Evolutionary conservation across 1,140 invertebrate species (phyloP), one percentile per base, ranked within the genome.

Genomic region (Harpegnathos saltator): DNA sequence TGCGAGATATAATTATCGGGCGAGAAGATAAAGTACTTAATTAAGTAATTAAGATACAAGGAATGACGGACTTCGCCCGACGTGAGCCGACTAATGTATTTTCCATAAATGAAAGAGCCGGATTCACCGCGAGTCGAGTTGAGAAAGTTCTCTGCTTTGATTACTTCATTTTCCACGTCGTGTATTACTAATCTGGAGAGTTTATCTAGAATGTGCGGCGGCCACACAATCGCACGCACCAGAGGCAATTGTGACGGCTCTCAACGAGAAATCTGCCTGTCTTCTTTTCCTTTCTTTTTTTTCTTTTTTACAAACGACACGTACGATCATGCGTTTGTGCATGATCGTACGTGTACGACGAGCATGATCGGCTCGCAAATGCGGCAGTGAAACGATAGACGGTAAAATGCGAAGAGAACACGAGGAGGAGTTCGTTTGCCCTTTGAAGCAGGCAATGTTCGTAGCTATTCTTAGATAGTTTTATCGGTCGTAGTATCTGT

Each of bases 401-500:
- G 14, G 9, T 50, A 72, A 71, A 48, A 71, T 3, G 14, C 9
- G 24, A 3, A 68, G 65, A 11, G 7, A 58, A 38, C 9, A 38
- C 56, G 14, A 48, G 14, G 5, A 15, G 26, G 24, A 17, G 19
- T 26, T 1, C 14, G 15, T 50, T 50, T 82, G 56, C 44, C 22
- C 19, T 63, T 74, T 82, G 26, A 74, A 44, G 15, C 66, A 24
- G 58, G 48, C 58, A 74, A 74, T 62, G 58, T 22, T 5, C 15
- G 24, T n/a, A 19, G 12, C 50, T 87, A 87, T 85, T 89, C 73
- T 83, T 87, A 85, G 75, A 3, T 38, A 9, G 1, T 56, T 62
- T 87, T 87, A 87, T 87, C 81, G 62, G 38, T n/a, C 54, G 26
- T 38, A 15, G 5, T 19, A 11, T 63, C 61, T 89, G 85, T 89